Conservation (phyloP, 2,113 vertebrate genomes). For the Atlantisia rogersi region DNA sequence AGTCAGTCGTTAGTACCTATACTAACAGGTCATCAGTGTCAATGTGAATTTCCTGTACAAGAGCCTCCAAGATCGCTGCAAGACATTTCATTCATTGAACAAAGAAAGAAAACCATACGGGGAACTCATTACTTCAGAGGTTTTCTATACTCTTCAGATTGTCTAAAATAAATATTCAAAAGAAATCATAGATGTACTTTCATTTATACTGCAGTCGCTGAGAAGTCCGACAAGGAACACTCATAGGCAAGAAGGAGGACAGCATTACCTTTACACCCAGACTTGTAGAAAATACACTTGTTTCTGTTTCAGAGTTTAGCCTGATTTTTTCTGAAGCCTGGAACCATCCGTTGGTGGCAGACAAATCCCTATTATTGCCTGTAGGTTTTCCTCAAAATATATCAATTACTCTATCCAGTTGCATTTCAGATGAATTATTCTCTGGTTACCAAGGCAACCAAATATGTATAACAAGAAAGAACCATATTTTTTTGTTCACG, state of each 20-base stretch:
- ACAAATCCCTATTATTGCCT: slow-evolving; percentile 41
- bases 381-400: slow-evolving; percentile 33
- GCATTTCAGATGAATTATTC: slow-evolving; percentile 44
- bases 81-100: slow-evolving; percentile 32
- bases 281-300: not conserved
- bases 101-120: slow-evolving; percentile 14
- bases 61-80: slow-evolving; percentile 2
- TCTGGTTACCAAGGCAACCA: slow-evolving; percentile 37
- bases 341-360: not conserved
- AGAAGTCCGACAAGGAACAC: not conserved
- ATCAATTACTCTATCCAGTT: slow-evolving; percentile 39
- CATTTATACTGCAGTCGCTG: not conserved
- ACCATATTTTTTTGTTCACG: not conserved
- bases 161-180: slow-evolving; percentile 37
- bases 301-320: not conserved
- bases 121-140: slow-evolving; percentile 17
- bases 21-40: slow-evolving; percentile 7
- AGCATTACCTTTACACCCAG: not conserved
- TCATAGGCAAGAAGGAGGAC: not conserved
- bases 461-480: not conserved
- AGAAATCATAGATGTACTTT: slow-evolving; percentile 35
- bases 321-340: slow-evolving; percentile 4
- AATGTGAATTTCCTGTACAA: not conserved
- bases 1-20: not conserved
- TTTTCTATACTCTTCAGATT: slow-evolving; percentile 23